These are phyloP conservation scores for Sterna hirundo DNA, from an alignment of 2,113 vertebrate genomes.

Conservation along the genomic window DNA sequence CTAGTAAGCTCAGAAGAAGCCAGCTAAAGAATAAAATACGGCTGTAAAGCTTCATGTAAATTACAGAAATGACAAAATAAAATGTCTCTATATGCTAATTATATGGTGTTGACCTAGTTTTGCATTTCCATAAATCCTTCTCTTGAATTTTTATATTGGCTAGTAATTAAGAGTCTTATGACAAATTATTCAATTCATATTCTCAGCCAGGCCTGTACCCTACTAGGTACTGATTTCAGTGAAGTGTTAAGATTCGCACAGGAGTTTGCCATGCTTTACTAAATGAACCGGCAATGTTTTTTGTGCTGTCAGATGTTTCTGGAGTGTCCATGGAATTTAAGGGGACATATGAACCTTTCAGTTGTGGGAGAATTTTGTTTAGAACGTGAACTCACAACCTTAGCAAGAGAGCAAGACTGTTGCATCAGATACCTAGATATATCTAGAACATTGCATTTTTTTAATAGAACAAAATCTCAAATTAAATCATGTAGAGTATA, in stretches of 20 bases:
- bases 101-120: neutral
- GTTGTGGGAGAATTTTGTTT: neutral
- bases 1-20: neutral
- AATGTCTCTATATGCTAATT: constrained; percentile 29
- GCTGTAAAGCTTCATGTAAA: neutral
- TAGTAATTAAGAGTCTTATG: constrained; percentile 6
- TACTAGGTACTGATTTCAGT: neutral
- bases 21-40: neutral
- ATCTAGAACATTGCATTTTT: neutral
- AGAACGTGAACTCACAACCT: neutral
- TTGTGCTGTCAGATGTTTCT: neutral
- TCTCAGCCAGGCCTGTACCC: neutral
- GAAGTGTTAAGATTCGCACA: neutral
- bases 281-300: neutral
- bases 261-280: neutral
- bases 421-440: neutral
- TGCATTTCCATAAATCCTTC: constrained; percentile 19
- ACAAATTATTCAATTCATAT: constrained; percentile 26
- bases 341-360: neutral
- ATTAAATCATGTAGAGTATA: neutral
- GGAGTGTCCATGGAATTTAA: neutral
- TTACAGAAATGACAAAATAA: neutral
- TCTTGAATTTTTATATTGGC: neutral
- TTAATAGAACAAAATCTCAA: neutral
- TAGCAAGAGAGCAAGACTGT: neutral